Percentiles rank a stretch among this genome's conserved stretches.
Conservation (phyloP, 2,888 invertebrate genomes). For the Stenodema calcarata region DNA sequence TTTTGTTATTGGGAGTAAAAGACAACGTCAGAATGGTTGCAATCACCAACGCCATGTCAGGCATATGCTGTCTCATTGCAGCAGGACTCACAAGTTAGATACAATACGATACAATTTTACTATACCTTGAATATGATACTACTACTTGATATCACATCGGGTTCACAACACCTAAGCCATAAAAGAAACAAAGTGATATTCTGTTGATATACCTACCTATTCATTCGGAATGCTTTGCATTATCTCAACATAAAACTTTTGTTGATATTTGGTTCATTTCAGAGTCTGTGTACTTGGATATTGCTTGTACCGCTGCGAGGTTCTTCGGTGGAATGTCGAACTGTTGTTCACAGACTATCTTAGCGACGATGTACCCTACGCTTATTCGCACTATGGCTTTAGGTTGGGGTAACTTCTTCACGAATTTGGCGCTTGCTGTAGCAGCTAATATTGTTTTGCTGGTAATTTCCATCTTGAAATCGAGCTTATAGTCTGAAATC, state of each 20-base stretch:
- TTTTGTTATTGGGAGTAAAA: conserved; percentile 9
- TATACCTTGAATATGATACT: too few relatives aligned
- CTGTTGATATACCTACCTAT: too few relatives aligned
- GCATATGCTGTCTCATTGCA: conserved; percentile 27
- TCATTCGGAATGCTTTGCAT: too few relatives aligned
- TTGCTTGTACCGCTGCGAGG: conserved; percentile 32
- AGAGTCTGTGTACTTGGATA: conserved; percentile 12
- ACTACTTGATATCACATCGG: too few relatives aligned
- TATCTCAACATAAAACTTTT: too few relatives aligned
- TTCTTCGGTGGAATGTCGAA: conserved; percentile 50
- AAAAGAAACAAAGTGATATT: too few relatives aligned
- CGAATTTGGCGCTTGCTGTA: conserved; percentile 32
- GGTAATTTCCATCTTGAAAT: too few relatives aligned
- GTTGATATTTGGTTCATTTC: background rate
- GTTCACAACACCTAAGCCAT: too few relatives aligned
- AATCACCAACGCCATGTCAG: conserved; percentile 27
- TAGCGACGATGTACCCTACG: conserved; percentile 47
- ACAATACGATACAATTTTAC: background rate
- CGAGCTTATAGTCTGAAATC: too few relatives aligned
- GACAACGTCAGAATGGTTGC: conserved; percentile 26
- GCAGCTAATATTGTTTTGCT: conserved; percentile 44
- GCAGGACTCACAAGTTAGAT: conserved; percentile 33
- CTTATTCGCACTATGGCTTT: conserved; percentile 34
- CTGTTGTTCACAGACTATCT: conserved; percentile 8
- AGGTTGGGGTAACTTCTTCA: conserved; percentile 46